Evolutionary conservation across 2,113 vertebrate species (phyloP).

Genomic region (Tiliqua scincoides): DNA sequence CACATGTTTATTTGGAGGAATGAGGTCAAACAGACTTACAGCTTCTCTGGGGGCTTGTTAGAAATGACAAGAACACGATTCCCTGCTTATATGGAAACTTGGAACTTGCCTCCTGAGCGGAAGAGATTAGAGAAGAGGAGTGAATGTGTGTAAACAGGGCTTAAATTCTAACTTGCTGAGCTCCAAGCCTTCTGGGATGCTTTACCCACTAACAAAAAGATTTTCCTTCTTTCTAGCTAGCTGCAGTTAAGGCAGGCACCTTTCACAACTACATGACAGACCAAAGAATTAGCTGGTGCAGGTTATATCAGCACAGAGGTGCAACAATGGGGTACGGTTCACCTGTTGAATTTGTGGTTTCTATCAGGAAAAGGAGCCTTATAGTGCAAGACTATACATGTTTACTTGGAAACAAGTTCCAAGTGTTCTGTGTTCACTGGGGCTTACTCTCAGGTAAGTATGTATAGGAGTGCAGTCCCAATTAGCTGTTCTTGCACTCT

Average conservation of each 20-base stretch:
- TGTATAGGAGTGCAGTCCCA: too few relatives aligned
- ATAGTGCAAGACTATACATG: too few relatives aligned
- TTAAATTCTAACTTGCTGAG: not conserved
- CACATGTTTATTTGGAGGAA: not conserved
- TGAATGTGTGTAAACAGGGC: not conserved
- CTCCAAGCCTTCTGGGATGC: not conserved
- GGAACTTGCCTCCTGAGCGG: not conserved
- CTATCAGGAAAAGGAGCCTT: too few relatives aligned
- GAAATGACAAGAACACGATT: not conserved
- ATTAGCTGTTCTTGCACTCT: not conserved
- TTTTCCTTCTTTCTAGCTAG: not conserved
- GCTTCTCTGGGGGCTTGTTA: not conserved
- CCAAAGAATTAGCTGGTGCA: not conserved
- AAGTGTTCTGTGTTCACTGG: too few relatives aligned
- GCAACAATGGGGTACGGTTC: not conserved
- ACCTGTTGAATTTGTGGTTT: not conserved
- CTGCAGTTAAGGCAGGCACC: not conserved
- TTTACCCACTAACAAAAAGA: not conserved
- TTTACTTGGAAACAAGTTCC: too few relatives aligned
- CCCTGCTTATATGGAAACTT: not conserved
- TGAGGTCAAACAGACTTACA: not conserved
- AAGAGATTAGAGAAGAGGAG: not conserved
- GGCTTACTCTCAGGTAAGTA: too few relatives aligned
- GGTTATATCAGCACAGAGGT: not conserved
- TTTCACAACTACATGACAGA: not conserved